Base-by-base conservation (phyloP, 2,113 vertebrate genomes). In the Kobus ellipsiprymnus region DNA sequence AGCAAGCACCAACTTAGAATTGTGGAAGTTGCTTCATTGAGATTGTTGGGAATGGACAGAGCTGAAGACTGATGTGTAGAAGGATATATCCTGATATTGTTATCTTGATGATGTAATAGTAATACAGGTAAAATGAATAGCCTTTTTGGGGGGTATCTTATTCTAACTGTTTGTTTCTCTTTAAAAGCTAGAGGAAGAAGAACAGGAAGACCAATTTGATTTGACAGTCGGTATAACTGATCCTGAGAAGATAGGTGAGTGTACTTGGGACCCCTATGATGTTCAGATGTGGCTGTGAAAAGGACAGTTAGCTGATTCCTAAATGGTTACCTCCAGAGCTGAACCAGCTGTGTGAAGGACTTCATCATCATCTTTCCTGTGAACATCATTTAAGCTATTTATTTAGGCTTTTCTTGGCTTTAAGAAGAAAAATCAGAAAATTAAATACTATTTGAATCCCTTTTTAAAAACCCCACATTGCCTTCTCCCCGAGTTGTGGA, bases 191-290 rank as follows among this genome's bases (percentile, higher is more conserved):
- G 99, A 99, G 96, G 99, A 99, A 83, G 99, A 99, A 59, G 99
- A 99, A 92, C 98, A 99, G 40, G 99, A 99, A 62, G 99, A 99
- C 97, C 99, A 99, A 46, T 99, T 99, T 99, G 99, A 99, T 29
- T 98, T 99, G 92, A 98, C 98, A 46, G 98, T 99, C 23, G 99
- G 99, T 84, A 99, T 99, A 85, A 99, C 99, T 12, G 99, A 99
- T 94, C 99, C 99, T 1, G 99, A 99, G 98, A 99, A 99, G 99
- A 99, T 99, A 62, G 99, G 99, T 99, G 98, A 99, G 99, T 98
- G 44, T 84, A 46, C 52, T 30, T 87, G 67, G 60, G 33, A 67
- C 23, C 40, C 36, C 55, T 81, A 9, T 91, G 44, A 27, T 77
- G 25, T 40, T 67, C 77, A 48, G 50, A 2, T 89, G 2, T 90